Evolutionary conservation across 2,113 vertebrate species (phyloP).

Genomic region (Amphilophus citrinellus): DNA sequence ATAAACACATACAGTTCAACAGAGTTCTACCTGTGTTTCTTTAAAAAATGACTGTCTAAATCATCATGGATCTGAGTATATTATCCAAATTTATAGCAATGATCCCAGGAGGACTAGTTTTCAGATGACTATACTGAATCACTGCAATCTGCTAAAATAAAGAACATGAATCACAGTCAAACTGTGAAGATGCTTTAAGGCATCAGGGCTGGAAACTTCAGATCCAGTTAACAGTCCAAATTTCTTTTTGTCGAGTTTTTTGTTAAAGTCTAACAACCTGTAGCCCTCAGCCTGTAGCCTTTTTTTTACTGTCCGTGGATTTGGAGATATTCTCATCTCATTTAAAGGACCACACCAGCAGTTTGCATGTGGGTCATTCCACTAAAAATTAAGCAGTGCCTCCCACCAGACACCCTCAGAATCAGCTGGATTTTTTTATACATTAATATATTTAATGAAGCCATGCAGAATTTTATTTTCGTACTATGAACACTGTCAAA

Average conservation of each 20-base stretch:
- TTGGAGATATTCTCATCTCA: neutral
- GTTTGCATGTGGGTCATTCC: neutral
- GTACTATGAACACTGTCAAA: neutral
- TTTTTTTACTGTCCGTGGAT: neutral
- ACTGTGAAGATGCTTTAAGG: conserved; percentile 73
- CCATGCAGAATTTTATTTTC: neutral
- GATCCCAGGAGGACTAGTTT: conserved; percentile 12
- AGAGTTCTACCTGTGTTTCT: conserved; percentile 15
- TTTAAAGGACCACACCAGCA: neutral
- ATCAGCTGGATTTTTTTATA: neutral
- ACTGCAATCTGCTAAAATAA: conserved; percentile 16
- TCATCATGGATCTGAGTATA: conserved; percentile 15
- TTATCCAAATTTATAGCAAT: neutral
- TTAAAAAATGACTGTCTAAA: neutral
- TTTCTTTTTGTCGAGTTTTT: conserved; percentile 42
- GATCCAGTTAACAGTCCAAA: conserved; percentile 61
- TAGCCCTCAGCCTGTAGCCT: conserved; percentile 16
- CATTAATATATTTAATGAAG: neutral
- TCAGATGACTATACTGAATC: conserved; percentile 23
- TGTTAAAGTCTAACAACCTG: conserved; percentile 43
- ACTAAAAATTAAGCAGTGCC: neutral
- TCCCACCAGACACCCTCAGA: neutral
- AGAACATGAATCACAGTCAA: conserved; percentile 30
- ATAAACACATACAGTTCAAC: conserved; percentile 43
- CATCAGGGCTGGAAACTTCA: conserved; percentile 67